Base-by-base conservation (phyloP, 1,140 invertebrate species). In the Cherax destructor region DNA sequence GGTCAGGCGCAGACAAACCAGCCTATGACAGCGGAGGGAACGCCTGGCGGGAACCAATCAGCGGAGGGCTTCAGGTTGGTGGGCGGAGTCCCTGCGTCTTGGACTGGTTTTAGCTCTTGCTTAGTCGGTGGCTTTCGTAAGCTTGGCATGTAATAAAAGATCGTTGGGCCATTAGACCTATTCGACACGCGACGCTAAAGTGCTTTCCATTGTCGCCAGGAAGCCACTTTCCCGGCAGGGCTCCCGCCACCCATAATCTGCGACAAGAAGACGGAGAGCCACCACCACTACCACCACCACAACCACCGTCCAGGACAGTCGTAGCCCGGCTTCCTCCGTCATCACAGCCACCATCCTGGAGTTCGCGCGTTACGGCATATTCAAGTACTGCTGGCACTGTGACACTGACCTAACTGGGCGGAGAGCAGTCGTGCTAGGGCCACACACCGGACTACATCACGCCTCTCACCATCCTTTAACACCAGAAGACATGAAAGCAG, bases 321-420 rank as follows among this genome's bases (percentile, higher is more conserved):
- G 52, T 61, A 56, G 80, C 81, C 6, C 10, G 13, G 6, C 47
- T 30, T 11, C 16, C 77, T n/a, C 50, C 77, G 13, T 21, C 77
- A 18, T 13, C 77, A 50, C 77, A 49, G 16, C 77, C 77, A 30
- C 77, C 56, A 69, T 56, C 16, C 88, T 91, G 88, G 88, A 91
- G 88, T 91, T 91, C 88, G 88, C 83, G 72, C 88, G 88, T 47
- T 91, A 77, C 83, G 83, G 83, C 41, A 56, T 91, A 69, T 85
- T 91, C 83, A 91, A 91, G 83, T 91, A 85, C 83, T 91, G 88
- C 59, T 91, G 88, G 88, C 83, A 91, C 76, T 91, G 88, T 79
- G 88, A 81, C 81, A 83, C 65, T 24, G 88, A 91, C 50, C 83
- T 91, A 41, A 91, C 88, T 49, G 80, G 41, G 21, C 21, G 10